Conservation (phyloP, 1,140 invertebrate genomes). For the Drosophila repletoides region DNA sequence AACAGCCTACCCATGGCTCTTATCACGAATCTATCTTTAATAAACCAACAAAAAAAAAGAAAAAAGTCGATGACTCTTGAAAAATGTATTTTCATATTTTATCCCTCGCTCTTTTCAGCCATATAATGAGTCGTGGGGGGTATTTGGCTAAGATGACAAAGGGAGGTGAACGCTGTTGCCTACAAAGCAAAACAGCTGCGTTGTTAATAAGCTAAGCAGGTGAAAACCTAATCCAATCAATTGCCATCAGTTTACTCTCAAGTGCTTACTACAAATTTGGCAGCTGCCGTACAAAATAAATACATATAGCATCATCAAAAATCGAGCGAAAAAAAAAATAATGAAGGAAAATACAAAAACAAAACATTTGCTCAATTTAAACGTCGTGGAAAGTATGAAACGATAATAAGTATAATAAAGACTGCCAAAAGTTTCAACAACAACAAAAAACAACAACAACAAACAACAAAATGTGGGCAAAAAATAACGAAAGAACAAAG, state of each 20-base stretch:
- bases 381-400: slow-evolving; percentile 54
- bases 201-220: slow-evolving; percentile 30
- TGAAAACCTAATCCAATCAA: slow-evolving; percentile 44
- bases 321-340: neutral
- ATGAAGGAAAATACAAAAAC: neutral
- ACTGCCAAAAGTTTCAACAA: slow-evolving; percentile 71
- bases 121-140: too few species aligned
- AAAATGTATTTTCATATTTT: too few species aligned
- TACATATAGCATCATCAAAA: slow-evolving; percentile 4
- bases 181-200: neutral
- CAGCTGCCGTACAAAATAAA: slow-evolving; percentile 13
- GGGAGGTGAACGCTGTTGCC: too few species aligned
- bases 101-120: too few species aligned
- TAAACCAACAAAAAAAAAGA: too few species aligned
- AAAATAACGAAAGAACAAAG: slow-evolving; percentile 66
- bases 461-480: slow-evolving; percentile 61
- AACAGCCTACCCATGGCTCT: too few species aligned
- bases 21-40: too few species aligned
- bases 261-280: slow-evolving; percentile 25
- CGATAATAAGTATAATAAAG: slow-evolving; percentile 80
- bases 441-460: slow-evolving; percentile 60
- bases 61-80: too few species aligned
- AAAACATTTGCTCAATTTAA: slow-evolving; percentile 55
- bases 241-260: slow-evolving; percentile 31
- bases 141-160: too few species aligned